phyloP scores from a whole-genome alignment of 2,797 vertebrate species.

The Gymnopithys bicolor region DNA sequence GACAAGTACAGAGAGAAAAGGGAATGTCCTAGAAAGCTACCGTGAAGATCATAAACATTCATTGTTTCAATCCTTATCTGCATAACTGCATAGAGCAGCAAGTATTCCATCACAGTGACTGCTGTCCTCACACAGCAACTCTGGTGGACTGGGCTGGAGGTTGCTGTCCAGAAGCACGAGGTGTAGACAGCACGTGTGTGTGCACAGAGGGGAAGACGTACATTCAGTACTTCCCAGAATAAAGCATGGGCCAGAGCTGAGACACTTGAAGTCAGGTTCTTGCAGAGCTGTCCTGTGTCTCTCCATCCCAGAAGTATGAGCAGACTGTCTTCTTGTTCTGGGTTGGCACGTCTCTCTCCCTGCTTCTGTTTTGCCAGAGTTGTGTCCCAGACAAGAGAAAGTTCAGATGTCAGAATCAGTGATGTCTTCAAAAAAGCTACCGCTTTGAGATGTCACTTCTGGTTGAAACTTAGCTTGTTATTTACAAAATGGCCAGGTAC shows the following conservation, averaged over 20 bases:
- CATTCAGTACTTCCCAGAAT: not conserved
- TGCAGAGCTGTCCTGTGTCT: not conserved
- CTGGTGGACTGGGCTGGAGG: not conserved
- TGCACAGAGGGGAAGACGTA: not conserved
- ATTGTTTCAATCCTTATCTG: not conserved
- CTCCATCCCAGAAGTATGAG: not conserved
- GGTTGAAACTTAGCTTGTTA: not conserved
- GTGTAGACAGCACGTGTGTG: fast-evolving
- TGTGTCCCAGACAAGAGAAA: not conserved
- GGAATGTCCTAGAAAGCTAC: not conserved
- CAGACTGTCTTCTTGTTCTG: not conserved
- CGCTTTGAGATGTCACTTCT: not conserved
- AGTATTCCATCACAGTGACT: not conserved
- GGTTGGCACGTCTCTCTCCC: not conserved
- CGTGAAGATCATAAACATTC: not conserved
- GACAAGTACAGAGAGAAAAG: not conserved
- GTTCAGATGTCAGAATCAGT: not conserved
- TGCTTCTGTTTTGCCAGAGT: not conserved
- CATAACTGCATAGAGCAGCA: not conserved
- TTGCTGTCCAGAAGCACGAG: not conserved
- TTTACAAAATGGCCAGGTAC: not conserved
- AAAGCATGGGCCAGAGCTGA: not conserved
- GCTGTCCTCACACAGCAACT: not conserved
- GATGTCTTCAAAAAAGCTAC: not conserved
- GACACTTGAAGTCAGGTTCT: not conserved